Percentiles rank a stretch among this genome's conserved stretches.
phyloP scores from a whole-genome alignment of 1,140 invertebrate species.

The Cataglyphis hispanica region DNA sequence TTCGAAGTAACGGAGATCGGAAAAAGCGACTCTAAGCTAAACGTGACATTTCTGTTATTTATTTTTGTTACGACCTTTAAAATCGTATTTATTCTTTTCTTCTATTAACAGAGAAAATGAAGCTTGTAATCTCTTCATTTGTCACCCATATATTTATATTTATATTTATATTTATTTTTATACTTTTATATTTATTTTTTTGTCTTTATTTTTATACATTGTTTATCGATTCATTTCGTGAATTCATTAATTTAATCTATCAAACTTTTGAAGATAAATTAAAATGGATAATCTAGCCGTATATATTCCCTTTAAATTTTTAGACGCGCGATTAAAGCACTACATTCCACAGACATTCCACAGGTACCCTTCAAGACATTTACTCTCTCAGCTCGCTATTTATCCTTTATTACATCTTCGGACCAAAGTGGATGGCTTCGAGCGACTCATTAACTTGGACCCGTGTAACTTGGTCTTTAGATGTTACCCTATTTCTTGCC shows the following conservation, averaged over 20 bases:
- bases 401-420: conserved; percentile 1
- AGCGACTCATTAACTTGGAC: conserved; percentile 16
- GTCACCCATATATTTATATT: too few species aligned
- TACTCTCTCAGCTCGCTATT: neutral
- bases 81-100: too few species aligned
- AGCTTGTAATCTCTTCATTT: too few species aligned
- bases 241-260: neutral
- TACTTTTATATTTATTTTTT: too few species aligned
- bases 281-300: neutral
- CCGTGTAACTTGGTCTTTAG: neutral
- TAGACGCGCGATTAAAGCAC: neutral
- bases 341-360: neutral
- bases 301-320: neutral
- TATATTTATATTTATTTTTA: too few species aligned
- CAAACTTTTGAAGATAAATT: neutral
- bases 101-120: too few species aligned
- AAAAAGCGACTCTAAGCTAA: conserved; percentile 7
- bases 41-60: conserved; percentile 45
- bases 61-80: too few species aligned
- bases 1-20: conserved; percentile 62
- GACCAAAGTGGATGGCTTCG: conserved; percentile 8
- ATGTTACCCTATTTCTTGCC: conserved; percentile 4
- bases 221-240: neutral
- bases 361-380: neutral
- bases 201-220: neutral